Base-by-base conservation (phyloP, 2,888 invertebrate genomes). In the Campoletis raptor region DNA sequence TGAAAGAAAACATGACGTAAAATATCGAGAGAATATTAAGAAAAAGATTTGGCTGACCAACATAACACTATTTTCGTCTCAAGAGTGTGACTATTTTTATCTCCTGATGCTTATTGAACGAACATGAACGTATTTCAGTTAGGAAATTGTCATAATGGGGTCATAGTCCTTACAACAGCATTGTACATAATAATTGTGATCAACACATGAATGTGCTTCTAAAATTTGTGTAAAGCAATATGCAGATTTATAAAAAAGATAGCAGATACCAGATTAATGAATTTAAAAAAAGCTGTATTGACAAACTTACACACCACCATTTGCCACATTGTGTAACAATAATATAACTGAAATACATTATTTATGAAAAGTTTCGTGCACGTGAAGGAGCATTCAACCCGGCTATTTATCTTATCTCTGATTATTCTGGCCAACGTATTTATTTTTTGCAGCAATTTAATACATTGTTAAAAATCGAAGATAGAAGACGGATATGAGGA, bases 61-160 rank as follows among this genome's bases (percentile, higher is more conserved):
- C 48, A 52, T 78, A 61, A 42, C 64, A 48, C 54, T 84, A 72
- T 85, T 77, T 85, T 48, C 40, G 72, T 77, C 54, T 77, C 70
- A 45, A 21, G 54, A 37, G 72, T 72, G 66, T 36, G 37, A 48
- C 57, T 81, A 78, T 85, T 78, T 85, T 78, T 78, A 73, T 54
- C 61, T 40, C 77, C 9, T 45, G 37, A 40, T 73, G 73, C 77
- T 78, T 66, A 78, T 85, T 78, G 73, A 81, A 85, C 78, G 36
- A 45, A 30, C 40, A 80, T 40, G 37, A 80, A 81, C 40, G 67
- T 45, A 57, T 69, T n/a, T 66, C 15, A 36, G 40, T 52, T 67
- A 40, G 73, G 73, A 81, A 72, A 12, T 57, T n/a, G 52, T 72
- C 37, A 37, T 61, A 61, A 77, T n/a, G n/a, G 18, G 30, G n/a